These are phyloP conservation scores for Drosophila ficusphila DNA, from an alignment of 1,140 invertebrate genomes.

Conservation along the genomic window DNA sequence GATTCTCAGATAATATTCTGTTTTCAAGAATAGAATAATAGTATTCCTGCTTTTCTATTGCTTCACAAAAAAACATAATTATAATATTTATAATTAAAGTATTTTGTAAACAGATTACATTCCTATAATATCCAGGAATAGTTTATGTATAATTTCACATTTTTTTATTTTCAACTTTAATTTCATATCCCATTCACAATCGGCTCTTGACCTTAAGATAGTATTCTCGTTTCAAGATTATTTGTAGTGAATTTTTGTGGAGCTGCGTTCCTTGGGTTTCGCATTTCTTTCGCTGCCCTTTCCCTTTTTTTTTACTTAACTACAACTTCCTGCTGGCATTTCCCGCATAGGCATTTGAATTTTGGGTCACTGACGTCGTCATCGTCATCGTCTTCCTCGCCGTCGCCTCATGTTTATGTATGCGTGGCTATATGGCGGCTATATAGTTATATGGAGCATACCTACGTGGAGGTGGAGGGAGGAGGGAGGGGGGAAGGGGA, in stretches of 20 bases:
- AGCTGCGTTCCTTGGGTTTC: slow-evolving; percentile 6
- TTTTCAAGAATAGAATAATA: no score
- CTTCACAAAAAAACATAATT: no score
- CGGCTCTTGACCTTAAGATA: neutral
- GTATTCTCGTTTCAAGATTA: neutral
- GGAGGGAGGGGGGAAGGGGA: neutral
- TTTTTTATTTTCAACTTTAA: neutral
- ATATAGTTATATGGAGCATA: slow-evolving; percentile 12
- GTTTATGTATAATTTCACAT: no score
- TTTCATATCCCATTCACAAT: neutral
- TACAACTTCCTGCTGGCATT: slow-evolving; percentile 37
- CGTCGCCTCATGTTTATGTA: slow-evolving; percentile 68
- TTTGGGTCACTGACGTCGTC: slow-evolving; percentile 75
- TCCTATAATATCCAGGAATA: no score
- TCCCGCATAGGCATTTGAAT: slow-evolving; percentile 76
- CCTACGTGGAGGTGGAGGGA: neutral
- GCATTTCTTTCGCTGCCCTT: slow-evolving; percentile 25
- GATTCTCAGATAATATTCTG: no score
- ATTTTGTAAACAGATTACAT: no score
- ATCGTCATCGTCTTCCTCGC: slow-evolving; percentile 3
- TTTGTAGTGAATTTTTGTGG: no score
- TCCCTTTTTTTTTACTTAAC: no score
- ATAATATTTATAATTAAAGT: no score
- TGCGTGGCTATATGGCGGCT: slow-evolving; percentile 15
- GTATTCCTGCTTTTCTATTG: no score